These are phyloP conservation scores for Scylla paramamosain DNA, from an alignment of 1,140 invertebrate species.

Conservation along the genomic window DNA sequence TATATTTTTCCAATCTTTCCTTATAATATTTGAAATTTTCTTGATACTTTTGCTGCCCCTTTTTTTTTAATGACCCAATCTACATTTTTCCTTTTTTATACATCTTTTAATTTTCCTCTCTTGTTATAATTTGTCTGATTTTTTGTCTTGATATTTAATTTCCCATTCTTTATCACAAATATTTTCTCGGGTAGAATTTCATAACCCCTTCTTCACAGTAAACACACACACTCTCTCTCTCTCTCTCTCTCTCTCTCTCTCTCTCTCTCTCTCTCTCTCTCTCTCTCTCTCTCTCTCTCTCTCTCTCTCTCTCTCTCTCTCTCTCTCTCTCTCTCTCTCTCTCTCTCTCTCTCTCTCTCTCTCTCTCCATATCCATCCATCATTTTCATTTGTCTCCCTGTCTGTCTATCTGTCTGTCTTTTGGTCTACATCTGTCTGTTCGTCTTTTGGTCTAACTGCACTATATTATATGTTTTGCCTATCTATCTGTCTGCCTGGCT, in stretches of 20 bases:
- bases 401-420: not conserved
- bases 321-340: not conserved
- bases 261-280: not conserved
- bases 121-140: not conserved
- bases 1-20: no score
- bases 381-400: not conserved
- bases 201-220: not conserved
- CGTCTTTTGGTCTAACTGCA: not conserved
- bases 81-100: not conserved
- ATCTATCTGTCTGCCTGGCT: slow-evolving; percentile 31
- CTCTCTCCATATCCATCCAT: not conserved
- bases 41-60: no score
- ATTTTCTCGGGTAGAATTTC: not conserved
- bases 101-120: not conserved
- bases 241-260: slow-evolving; percentile 35
- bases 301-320: not conserved
- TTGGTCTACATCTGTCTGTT: not conserved
- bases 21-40: no score
- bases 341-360: not conserved
- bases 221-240: not conserved
- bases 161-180: not conserved
- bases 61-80: not conserved
- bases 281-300: slow-evolving; percentile 23
- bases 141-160: not conserved
- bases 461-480: not conserved